A percentile compares a stretch with the other conserved stretches of the same genome.
Evolutionary conservation across 1,140 invertebrate species (phyloP).

Genomic region (Bombus consobrinus): DNA sequence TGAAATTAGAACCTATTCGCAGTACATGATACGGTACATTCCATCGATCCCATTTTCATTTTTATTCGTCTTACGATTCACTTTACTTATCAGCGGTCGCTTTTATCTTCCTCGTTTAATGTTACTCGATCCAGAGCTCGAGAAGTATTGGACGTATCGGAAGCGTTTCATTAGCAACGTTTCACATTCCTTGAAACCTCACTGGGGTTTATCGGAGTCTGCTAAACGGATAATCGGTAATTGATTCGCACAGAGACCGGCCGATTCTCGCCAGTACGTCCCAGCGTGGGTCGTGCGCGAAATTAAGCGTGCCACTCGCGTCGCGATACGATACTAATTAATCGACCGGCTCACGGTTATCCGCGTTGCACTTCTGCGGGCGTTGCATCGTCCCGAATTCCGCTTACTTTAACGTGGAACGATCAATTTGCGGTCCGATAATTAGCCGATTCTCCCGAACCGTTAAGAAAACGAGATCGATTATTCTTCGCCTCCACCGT

Average conservation of each 20-base stretch:
- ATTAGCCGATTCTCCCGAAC: neutral
- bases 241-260: constrained; percentile 19
- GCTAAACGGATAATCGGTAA: constrained; percentile 27
- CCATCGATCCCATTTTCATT: neutral
- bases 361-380: constrained; percentile 14
- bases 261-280: neutral
- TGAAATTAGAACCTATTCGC: no score
- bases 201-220: neutral
- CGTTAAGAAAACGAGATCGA: constrained; percentile 13
- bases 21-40: no score
- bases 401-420: constrained; percentile 3
- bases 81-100: neutral
- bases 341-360: constrained; percentile 38
- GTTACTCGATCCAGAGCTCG: neutral
- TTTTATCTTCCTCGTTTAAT: neutral
- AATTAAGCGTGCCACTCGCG: constrained; percentile 43
- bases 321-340: constrained; percentile 40
- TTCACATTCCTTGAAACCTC: constrained; percentile 2
- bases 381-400: neutral
- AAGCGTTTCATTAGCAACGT: neutral
- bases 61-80: neutral
- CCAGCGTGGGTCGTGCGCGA: neutral
- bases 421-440: constrained; percentile 9
- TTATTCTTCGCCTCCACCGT: neutral
- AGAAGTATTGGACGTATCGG: neutral